Base-by-base conservation (phyloP, 2,113 vertebrate species). In the Hyaena hyaena region DNA sequence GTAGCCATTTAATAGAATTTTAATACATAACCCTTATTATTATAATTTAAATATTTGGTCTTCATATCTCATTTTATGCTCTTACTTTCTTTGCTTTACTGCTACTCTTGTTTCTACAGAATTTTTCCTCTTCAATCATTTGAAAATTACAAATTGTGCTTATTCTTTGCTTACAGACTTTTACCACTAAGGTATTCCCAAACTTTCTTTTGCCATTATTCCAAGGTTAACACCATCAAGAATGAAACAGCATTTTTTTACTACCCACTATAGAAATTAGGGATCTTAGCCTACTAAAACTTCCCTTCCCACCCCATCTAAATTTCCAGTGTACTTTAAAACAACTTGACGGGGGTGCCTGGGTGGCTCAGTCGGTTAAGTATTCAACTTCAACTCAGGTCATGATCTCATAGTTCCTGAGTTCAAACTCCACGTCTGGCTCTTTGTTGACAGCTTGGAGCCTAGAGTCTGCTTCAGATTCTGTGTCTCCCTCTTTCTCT, bases 161-260 rank as follows among this genome's bases (percentile, higher is more conserved):
- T 91, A 81, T 24, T 87, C 26, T 53, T 58, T 69, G 61, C 21
- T 63, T 79, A 65, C 3, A 48, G 10, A n/a, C 5, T 87, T 96
- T 90, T 82, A 87, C 24, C 24, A 86, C 48, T 71, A 87, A 80
- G 14, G 4, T 74, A n/a, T 45, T 85, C 9, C 17, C 65, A 87
- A 86, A 77, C 48, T 69, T 83, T 83, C 35, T 81, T 61, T 82
- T 74, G 26, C 7, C 8, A 58, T 33, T 80, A 88, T 73, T 83
- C 50, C 24, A 90, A 91, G 8, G 76, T 71, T 73, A 83, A 50
- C 11, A 92, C 28, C 31, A 63, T 28, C 23, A 35, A 77, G 17
- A 95, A 83, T 43, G 4, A 88, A 95, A 84, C n/a, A 73, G 35
- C 4, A 89, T 85, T 43, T 82, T 82, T 71, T 90, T 79, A 82